Evolutionary conservation across 2,113 vertebrate genomes (phyloP).

Genomic region (Canis aureus): DNA sequence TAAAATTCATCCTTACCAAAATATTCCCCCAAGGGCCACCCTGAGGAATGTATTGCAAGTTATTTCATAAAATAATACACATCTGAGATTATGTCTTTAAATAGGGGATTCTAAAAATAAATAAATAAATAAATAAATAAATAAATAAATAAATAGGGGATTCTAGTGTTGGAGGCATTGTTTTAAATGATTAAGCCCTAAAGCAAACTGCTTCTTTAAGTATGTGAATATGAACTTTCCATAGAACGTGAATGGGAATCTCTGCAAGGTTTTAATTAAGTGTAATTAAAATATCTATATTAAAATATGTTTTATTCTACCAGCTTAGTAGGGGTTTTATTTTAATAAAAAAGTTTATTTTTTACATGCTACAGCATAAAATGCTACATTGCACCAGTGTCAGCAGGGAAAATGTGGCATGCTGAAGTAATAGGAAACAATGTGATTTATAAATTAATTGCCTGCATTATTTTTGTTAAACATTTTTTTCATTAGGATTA

Average conservation of each 20-base stretch:
- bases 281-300: constrained; percentile 67
- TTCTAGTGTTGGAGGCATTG: neutral
- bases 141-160: neutral
- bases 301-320: constrained; percentile 45
- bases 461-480: constrained; percentile 29
- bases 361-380: neutral
- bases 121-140: too few species aligned
- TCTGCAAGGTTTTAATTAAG: constrained; percentile 65
- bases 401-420: neutral
- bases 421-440: neutral
- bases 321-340: constrained; percentile 58
- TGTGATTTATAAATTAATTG: constrained; percentile 50
- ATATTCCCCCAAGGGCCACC: neutral
- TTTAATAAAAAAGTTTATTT: constrained; percentile 43
- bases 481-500: constrained; percentile 56
- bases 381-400: neutral
- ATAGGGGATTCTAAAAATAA: neutral
- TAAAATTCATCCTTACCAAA: constrained; percentile 10
- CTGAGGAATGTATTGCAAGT: neutral
- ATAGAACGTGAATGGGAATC: constrained; percentile 35
- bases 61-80: constrained; percentile 38
- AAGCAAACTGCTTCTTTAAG: constrained; percentile 31
- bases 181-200: neutral
- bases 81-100: neutral
- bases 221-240: constrained; percentile 33